Base-by-base conservation (phyloP, 37 sponge, comb jelly and placozoan species). In the Aphrocallistes beatrix region DNA sequence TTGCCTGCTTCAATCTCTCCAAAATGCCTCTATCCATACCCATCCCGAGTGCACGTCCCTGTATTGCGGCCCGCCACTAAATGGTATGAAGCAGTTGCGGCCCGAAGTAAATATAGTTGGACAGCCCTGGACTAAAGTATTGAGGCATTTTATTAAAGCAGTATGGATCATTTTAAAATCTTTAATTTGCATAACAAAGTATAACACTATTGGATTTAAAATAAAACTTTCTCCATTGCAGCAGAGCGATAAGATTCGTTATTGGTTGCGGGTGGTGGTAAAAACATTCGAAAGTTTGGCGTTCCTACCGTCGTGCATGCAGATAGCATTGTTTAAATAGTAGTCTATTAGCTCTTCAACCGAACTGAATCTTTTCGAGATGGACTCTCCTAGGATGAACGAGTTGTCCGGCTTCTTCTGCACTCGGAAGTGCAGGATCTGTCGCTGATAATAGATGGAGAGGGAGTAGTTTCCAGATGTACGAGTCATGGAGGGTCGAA, bases 271-370 rank as follows among this genome's bases (percentile, higher is more conserved):
- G 75, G 10, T 19, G 75, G 75, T 13, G 21, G 32, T 28, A 30
- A 60, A 60, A 3, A 60, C 75, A 3, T 60, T 19, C n/a, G 75
- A 60, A 13, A 60, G 75, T 60, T 60, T 60, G 17, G 75, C 75
- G 21, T 60, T 60, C n/a, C 75, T 60, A 13, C 75, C 75, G 75
- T 60, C 75, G 34, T 60, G 75, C 75, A 60, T 60, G 75, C n/a
- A 60, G 8, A 60, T 60, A 3, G 75, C 10, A 60, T 60, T 60
- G n/a, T 60, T 19, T 30, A 60, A 60, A 60, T 60, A 60, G n/a
- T 19, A 60, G 10, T 60, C 75, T 3, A 60, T 30, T 30, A 60
- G 34, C n/a, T 60, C 75, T 13, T 60, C 75, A 25, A 60, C 75
- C 3, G 75, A 60, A 13, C 28, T 13, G 75, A 60, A 60, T 60